phyloP scores from a whole-genome alignment of 2,113 vertebrate genomes.

The Microtus montanus region DNA sequence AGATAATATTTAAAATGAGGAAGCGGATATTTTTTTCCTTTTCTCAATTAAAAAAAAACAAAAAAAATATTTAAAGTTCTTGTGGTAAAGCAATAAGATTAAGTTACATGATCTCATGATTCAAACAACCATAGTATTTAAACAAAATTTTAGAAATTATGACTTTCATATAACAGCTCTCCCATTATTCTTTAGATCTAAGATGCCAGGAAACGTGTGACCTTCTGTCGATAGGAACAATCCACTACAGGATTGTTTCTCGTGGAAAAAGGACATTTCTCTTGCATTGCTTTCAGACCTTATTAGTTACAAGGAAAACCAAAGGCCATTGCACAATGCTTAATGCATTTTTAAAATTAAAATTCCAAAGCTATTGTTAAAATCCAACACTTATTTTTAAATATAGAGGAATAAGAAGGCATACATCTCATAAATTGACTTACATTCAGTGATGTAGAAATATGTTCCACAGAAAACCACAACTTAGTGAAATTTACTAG shows the following conservation, averaged over 20 bases:
- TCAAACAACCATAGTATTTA: slow-evolving; percentile 45
- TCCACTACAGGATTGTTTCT: slow-evolving; percentile 79
- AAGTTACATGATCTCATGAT: slow-evolving; percentile 31
- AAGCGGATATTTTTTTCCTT: no score
- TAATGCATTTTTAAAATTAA: slow-evolving; percentile 32
- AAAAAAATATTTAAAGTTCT: slow-evolving; percentile 36
- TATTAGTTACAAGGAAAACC: slow-evolving; percentile 76
- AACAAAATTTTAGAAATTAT: background rate
- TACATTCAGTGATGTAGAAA: background rate
- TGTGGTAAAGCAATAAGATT: slow-evolving; percentile 33
- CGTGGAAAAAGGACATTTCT: slow-evolving; percentile 80
- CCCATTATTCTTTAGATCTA: background rate
- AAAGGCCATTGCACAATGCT: slow-evolving; percentile 80
- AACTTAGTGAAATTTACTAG: slow-evolving; percentile 1
- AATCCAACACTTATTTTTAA: slow-evolving; percentile 48
- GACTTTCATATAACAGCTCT: background rate
- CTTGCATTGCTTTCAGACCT: slow-evolving; percentile 79
- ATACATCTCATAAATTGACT: background rate
- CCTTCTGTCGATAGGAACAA: slow-evolving; percentile 82
- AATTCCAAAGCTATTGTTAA: slow-evolving; percentile 32
- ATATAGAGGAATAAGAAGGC: slow-evolving; percentile 30
- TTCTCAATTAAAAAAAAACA: no score
- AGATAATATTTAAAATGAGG: background rate
- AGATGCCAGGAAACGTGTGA: slow-evolving; percentile 58
- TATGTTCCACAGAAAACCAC: slow-evolving; percentile 51